Base-by-base conservation (phyloP, 2,113 vertebrate species). In the Calonectris borealis region DNA sequence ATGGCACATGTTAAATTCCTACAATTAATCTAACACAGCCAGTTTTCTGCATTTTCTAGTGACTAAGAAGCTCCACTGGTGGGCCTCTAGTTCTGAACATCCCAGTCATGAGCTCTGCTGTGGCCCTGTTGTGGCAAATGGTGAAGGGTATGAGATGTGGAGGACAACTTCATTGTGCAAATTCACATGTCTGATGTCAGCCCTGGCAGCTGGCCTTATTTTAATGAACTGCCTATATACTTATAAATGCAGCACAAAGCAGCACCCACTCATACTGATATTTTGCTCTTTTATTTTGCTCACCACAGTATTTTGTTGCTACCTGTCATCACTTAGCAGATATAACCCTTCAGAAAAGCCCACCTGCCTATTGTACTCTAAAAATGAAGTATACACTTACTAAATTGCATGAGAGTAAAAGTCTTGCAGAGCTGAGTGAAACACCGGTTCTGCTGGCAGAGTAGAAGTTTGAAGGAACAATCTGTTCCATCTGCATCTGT, bases 401-500 rank as follows among this genome's bases (percentile, higher is more conserved):
- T 75, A 26, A 42, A 3, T 20, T 25, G n/a, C 65, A 12, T 21
- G 65, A 48, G 7, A 84, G 48, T 6, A 38, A 17, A 48, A 62
- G 46, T 65, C 69, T 51, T 51, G 48, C 81, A 60, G 83, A 70
- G 80, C 34, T 29, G 64, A 46, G 42, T 24, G 52, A 76, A 77
- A 40, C 2, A 6, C 66, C 31, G 4, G n/a, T 51, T 82, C 70
- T 70, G 34, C 60, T 70, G 65, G 65, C 89, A 91, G 70, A 82
- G 61, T 61, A 87, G 73, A 72, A 61, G 10, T 16, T 69, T n/a
- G 75, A 73, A 75, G 70, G 87, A 94, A 93, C 93, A 83, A 83
- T 93, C 87, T 93, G 93, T 86, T 92, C 96, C 68, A 49, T 92
- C 92, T 88, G 91, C 58, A 69, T 57, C 86, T 88, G 54, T 32